These are phyloP conservation scores for Geococcyx californianus DNA, from an alignment of 2,113 vertebrate species.

Conservation along the genomic window DNA sequence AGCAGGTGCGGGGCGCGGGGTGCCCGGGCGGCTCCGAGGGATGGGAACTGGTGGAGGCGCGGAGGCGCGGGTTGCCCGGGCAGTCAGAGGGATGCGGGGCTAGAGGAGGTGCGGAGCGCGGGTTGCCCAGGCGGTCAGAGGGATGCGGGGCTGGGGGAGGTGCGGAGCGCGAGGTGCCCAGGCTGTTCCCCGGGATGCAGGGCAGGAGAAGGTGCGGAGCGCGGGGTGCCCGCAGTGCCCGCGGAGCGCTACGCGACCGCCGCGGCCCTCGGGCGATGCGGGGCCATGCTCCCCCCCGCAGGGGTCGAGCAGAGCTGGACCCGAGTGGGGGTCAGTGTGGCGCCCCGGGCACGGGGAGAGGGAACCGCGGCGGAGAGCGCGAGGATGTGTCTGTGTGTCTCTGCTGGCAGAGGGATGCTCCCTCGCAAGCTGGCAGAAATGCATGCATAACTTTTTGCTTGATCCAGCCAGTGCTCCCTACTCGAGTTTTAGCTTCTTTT, in stretches of 20 bases:
- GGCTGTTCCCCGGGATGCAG: background rate
- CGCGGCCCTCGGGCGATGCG: background rate
- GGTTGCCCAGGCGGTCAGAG: background rate
- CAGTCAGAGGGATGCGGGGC: background rate
- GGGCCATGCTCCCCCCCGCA: background rate
- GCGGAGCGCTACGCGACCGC: background rate
- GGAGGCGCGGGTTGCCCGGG: background rate
- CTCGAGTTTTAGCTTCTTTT: background rate
- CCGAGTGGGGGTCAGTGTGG: background rate
- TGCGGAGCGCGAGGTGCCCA: too few relatives aligned
- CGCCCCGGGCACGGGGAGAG: background rate
- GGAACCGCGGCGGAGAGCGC: background rate
- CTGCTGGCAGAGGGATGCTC: background rate
- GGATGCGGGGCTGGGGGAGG: too few relatives aligned
- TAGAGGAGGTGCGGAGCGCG: background rate
- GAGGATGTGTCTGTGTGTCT: background rate
- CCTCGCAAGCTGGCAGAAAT: background rate
- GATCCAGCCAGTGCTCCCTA: background rate
- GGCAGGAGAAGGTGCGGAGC: too few relatives aligned
- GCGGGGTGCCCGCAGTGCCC: too few relatives aligned
- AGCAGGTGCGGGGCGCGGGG: background rate
- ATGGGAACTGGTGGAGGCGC: background rate
- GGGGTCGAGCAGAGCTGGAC: too few relatives aligned
- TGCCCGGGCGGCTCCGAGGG: background rate
- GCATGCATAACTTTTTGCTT: slow-evolving; percentile 46